Conservation (phyloP, 1,140 invertebrate genomes). For the Listronotus oregonensis region DNA sequence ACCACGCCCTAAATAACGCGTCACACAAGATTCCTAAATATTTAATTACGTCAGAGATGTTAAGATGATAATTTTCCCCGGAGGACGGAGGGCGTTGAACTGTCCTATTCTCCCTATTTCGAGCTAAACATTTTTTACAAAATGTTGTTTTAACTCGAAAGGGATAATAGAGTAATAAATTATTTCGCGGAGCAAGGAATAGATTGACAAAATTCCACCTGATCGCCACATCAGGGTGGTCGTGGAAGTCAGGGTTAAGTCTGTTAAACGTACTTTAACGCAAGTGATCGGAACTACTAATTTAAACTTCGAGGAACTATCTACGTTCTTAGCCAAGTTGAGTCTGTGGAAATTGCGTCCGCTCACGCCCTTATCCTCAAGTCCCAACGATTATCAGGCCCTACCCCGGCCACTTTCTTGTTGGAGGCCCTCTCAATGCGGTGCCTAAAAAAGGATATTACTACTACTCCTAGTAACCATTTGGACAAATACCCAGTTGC, state of each 20-base stretch:
- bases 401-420: constrained; percentile 55
- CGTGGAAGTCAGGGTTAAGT: constrained; percentile 48
- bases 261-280: constrained; percentile 42
- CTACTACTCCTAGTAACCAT: constrained; percentile 4
- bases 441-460: constrained; percentile 26
- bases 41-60: too few species aligned
- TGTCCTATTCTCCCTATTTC: too few species aligned
- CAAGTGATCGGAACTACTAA: constrained; percentile 39
- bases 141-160: too few species aligned
- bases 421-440: constrained; percentile 27
- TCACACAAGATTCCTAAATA: too few species aligned
- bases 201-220: constrained; percentile 44
- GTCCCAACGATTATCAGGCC: constrained; percentile 42
- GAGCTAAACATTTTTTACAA: too few species aligned
- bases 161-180: too few species aligned
- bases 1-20: too few species aligned
- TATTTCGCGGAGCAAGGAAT: constrained; percentile 34
- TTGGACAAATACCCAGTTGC: constrained; percentile 13
- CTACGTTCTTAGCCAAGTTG: constrained; percentile 42
- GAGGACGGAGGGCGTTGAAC: too few species aligned
- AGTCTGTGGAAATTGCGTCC: constrained; percentile 50
- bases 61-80: too few species aligned
- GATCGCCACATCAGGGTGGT: constrained; percentile 48
- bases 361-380: too few species aligned
- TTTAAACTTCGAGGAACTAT: constrained; percentile 49